These are phyloP conservation scores for Blera fallax DNA, from an alignment of 2,888 invertebrate species.

Conservation along the genomic window DNA sequence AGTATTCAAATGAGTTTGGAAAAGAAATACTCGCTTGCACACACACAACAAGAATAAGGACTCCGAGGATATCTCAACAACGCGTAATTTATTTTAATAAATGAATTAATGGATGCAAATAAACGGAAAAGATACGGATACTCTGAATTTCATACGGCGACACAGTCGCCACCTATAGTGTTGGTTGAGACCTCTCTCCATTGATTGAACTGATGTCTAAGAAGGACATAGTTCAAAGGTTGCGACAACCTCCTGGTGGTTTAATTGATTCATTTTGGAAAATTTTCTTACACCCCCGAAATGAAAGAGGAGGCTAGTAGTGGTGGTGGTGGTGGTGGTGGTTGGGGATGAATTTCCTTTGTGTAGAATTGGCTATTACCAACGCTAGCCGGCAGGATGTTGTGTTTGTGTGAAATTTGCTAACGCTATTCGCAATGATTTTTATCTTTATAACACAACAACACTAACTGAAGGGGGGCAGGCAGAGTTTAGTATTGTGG, in stretches of 20 bases:
- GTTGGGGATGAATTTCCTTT: background rate
- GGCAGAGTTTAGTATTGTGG: background rate
- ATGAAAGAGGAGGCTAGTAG: background rate
- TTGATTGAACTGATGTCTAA: slow-evolving; percentile 6
- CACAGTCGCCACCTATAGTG: background rate
- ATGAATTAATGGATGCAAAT: slow-evolving; percentile 47
- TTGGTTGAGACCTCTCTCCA: background rate
- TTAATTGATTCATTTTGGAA: slow-evolving; percentile 58
- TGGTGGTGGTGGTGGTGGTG: background rate
- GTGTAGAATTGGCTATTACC: slow-evolving; percentile 41
- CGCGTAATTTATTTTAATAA: slow-evolving; percentile 55
- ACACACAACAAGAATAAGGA: background rate
- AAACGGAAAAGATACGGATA: slow-evolving; percentile 20
- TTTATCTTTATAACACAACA: slow-evolving; percentile 41
- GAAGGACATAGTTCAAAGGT: slow-evolving; percentile 34
- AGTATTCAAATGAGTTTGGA: slow-evolving; percentile 57
- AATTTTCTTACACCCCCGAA: slow-evolving; percentile 8
- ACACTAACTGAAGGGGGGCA: slow-evolving; percentile 1
- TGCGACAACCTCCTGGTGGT: slow-evolving; percentile 13
- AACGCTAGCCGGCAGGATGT: background rate
- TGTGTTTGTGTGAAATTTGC: slow-evolving; percentile 37
- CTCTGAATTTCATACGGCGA: background rate
- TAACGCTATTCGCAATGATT: slow-evolving; percentile 61
- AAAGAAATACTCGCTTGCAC: slow-evolving; percentile 14
- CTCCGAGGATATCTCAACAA: slow-evolving; percentile 43